A percentile compares a stretch with the other conserved stretches of the same genome.
Evolutionary conservation across 64 coral and sea anemone species (phyloP).

Genomic region (Acropora tenuis): DNA sequence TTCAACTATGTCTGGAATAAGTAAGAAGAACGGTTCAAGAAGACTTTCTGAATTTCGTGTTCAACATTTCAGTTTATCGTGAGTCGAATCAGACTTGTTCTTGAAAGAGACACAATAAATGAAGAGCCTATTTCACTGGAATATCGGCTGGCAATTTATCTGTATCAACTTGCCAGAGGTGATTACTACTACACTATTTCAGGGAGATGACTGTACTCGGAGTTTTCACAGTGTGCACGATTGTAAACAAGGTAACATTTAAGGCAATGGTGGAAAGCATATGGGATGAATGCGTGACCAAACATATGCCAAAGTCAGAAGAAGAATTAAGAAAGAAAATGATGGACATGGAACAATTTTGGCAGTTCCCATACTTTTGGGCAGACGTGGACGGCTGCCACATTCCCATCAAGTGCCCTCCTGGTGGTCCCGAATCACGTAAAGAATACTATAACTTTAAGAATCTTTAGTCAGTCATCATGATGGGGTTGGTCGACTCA

Average conservation of each 20-base stretch:
- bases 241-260: slow-evolving; percentile 16
- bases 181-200: slow-evolving; percentile 35
- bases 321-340: slow-evolving; percentile 43
- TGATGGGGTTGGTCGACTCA: slow-evolving; percentile 51
- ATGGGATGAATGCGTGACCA: neutral
- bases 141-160: slow-evolving; percentile 25
- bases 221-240: neutral
- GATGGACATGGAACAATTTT: slow-evolving; percentile 41
- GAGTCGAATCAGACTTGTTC: neutral
- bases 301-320: slow-evolving; percentile 6
- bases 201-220: slow-evolving; percentile 1
- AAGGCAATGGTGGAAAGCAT: slow-evolving; percentile 21
- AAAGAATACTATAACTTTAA: slow-evolving; percentile 66
- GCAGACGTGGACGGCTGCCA: slow-evolving; percentile 42
- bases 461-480: slow-evolving; percentile 46
- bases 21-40: slow-evolving; percentile 57
- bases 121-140: slow-evolving; percentile 35
- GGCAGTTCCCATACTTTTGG: slow-evolving; percentile 60
- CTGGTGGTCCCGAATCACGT: slow-evolving; percentile 6
- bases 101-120: slow-evolving; percentile 1
- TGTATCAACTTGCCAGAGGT: neutral
- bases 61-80: slow-evolving; percentile 56
- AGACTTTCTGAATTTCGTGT: slow-evolving; percentile 59
- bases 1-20: slow-evolving; percentile 32
- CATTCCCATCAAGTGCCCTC: slow-evolving; percentile 56